Base-by-base conservation (phyloP, 2,797 vertebrate species). In the Prunella strophiata region DNA sequence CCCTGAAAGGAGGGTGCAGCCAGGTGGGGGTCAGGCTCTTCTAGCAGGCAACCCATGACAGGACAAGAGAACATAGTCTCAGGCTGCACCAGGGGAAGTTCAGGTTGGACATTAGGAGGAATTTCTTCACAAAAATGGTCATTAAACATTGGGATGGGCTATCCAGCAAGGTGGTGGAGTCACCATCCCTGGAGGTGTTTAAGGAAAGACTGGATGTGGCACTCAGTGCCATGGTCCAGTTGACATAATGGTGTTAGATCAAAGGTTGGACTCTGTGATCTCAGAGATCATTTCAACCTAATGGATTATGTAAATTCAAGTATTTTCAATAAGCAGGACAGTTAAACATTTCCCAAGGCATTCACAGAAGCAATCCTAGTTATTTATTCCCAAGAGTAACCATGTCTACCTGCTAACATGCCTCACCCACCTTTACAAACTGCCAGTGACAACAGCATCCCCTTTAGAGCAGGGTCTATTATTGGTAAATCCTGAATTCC, bases 401-500 rank as follows among this genome's bases (percentile, higher is more conserved):
- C 13, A 16, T 11, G 13, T 29, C 55, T 91, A 13, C 42, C 82
- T 90, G 74, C 78, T 85, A 96, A 80, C 22, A 13, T 42, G 78
- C 80, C 86, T 89, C 84, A 38, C 71, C 59, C 74, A 85, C 30
- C 36, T 88, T 79, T 54, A n/a, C 47, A 32, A 21, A 36, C 4
- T 71, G 40, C 59, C 79, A 74, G 30, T 61, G 77, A 86, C 58
- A 91, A 79, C 85, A 74, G 36, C 34, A 67, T 73, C 48, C 48
- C 34, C 67, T 84, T 81, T 59, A 79, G 29, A 90, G 52, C 7
- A 36, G 29, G 7, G 12, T 55, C 85, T 79, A 4, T 81, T 91
- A 58, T 65, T 74, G 77, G 67, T 30, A 91, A 89, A 73, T 71
- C 72, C 74, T 83, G 34, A 75, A 81, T 93, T 94, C 59, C 79